Conservation (phyloP, 1,140 invertebrate genomes). For the Ridgeia piscesae region DNA sequence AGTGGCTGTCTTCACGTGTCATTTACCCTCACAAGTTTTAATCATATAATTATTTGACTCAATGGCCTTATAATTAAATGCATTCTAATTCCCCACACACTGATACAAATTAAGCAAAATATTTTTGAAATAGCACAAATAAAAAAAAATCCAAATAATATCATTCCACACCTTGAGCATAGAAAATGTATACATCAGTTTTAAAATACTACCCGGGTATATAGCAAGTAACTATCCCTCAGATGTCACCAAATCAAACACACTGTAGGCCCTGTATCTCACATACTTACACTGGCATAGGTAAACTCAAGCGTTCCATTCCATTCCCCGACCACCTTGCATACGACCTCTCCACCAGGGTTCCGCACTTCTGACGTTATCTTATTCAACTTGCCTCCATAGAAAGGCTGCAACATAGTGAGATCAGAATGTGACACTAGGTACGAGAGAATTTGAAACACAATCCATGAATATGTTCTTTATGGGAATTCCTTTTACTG, state of each 20-base stretch:
- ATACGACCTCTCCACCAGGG: constrained; percentile 50
- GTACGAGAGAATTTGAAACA: not conserved
- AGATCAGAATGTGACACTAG: not conserved
- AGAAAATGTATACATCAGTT: not conserved
- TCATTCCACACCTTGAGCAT: not conserved
- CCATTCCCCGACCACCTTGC: constrained; percentile 57
- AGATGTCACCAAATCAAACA: not conserved
- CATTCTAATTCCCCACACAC: no score
- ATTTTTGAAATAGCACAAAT: no score
- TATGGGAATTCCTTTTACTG: no score
- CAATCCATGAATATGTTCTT: not conserved
- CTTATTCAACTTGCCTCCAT: constrained; percentile 89
- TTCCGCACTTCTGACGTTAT: constrained; percentile 79
- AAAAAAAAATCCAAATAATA: no score
- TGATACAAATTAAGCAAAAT: no score
- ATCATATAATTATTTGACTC: not conserved
- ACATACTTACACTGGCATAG: constrained; percentile 40
- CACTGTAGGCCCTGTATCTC: not conserved
- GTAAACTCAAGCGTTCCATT: constrained; percentile 55
- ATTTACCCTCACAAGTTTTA: not conserved
- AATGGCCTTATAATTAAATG: no score
- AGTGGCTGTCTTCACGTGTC: not conserved
- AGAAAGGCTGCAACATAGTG: constrained; percentile 72
- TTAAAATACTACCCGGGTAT: not conserved
- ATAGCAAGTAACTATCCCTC: not conserved